phyloP scores from a whole-genome alignment of 2,797 vertebrate species.

The Sebastolobus altivelis region DNA sequence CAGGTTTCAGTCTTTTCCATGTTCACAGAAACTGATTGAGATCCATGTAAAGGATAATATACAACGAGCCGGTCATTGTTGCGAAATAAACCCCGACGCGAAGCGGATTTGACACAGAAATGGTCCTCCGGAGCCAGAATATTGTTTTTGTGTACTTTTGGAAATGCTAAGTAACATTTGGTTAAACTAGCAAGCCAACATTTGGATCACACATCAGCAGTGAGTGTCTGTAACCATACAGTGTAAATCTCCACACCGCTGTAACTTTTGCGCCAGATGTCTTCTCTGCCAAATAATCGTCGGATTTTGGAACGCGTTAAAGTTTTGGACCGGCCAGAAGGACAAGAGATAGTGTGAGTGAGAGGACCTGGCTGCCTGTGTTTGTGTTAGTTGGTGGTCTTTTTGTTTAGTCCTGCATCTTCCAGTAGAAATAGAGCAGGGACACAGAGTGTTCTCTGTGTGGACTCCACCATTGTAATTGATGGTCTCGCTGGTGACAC shows the following conservation, averaged over 20 bases:
- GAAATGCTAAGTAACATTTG: constrained; percentile 7
- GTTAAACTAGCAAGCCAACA: constrained; percentile 5
- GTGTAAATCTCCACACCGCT: constrained; percentile 21
- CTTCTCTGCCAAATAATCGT: constrained; percentile 7
- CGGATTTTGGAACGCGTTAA: constrained; percentile 12
- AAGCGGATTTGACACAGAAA: too few species aligned
- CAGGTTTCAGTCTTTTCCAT: neutral
- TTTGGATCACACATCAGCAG: constrained; percentile 4
- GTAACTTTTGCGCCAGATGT: neutral
- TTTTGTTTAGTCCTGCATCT: constrained; percentile 73
- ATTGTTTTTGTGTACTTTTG: constrained; percentile 9
- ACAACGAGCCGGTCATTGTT: too few species aligned
- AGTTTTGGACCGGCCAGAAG: constrained; percentile 6
- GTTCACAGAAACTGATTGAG: neutral
- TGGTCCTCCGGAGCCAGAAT: neutral
- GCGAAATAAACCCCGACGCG: too few species aligned
- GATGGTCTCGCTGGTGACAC: constrained; percentile 64
- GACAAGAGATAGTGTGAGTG: constrained; percentile 26
- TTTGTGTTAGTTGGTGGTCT: constrained; percentile 68
- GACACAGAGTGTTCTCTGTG: constrained; percentile 8
- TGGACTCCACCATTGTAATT: constrained; percentile 63
- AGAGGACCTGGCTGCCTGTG: constrained; percentile 43
- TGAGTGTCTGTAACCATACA: neutral
- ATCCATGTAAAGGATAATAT: neutral
- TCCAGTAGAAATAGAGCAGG: constrained; percentile 64